A percentile compares a stretch with the other conserved stretches of the same genome.
Conservation (phyloP, 2,888 invertebrate genomes). For the Eupeodes latifasciatus region DNA sequence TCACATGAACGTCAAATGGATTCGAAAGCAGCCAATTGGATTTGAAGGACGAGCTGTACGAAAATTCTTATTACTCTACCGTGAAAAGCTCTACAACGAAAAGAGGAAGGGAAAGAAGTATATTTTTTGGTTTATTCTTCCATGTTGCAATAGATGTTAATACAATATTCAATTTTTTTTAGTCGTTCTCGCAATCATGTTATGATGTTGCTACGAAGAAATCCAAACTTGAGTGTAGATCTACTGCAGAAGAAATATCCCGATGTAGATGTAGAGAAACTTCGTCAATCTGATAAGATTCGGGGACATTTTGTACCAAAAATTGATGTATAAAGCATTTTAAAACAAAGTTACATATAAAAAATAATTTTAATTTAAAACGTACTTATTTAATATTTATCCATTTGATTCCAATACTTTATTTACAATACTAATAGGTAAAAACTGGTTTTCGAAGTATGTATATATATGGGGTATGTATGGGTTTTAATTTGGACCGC, state of each 20-base stretch:
- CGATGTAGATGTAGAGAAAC: constrained; percentile 89
- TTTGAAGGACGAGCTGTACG: constrained; percentile 87
- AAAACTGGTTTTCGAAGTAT: too few species aligned
- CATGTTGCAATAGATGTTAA: not conserved
- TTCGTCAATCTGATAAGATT: constrained; percentile 86
- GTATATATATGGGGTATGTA: too few species aligned
- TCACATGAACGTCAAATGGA: constrained; percentile 88
- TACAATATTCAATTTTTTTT: constrained; percentile 76
- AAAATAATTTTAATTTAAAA: constrained; percentile 46
- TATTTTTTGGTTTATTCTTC: constrained; percentile 73
- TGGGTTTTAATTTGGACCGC: too few species aligned
- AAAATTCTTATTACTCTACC: constrained; percentile 87
- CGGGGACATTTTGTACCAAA: constrained; percentile 87
- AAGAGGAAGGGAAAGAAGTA: constrained; percentile 86
- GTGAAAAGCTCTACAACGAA: constrained; percentile 87
- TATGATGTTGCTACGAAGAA: constrained; percentile 89
- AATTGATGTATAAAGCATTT: constrained; percentile 77
- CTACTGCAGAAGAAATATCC: constrained; percentile 90
- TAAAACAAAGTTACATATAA: constrained; percentile 30
- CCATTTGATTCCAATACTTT: too few species aligned
- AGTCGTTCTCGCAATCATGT: constrained; percentile 88
- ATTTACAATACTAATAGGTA: too few species aligned
- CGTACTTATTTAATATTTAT: constrained; percentile 37
- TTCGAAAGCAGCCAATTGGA: constrained; percentile 86
- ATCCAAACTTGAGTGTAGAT: constrained; percentile 90